Conservation (phyloP, 2,888 invertebrate species). For the Epirrhoe alternata region DNA sequence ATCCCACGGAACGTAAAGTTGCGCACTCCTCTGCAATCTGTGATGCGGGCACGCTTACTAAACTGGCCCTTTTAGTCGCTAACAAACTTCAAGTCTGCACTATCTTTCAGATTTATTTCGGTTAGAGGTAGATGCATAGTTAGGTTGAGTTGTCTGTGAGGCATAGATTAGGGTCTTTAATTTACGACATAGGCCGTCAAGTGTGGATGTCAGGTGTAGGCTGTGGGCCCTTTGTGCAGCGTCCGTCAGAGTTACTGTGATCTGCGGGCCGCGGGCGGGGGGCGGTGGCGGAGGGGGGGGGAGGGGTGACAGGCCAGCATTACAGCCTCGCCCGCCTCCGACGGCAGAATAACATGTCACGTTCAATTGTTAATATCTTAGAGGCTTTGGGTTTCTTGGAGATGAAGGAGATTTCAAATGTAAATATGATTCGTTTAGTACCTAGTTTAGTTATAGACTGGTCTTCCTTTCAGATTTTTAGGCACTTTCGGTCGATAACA, state of each 20-base stretch:
- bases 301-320: constrained; percentile 28
- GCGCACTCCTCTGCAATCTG: background rate
- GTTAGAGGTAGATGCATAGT: background rate
- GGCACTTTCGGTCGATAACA: background rate
- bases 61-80: constrained; percentile 7
- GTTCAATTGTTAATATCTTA: constrained; percentile 25
- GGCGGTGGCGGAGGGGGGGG: constrained; percentile 6
- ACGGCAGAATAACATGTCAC: constrained; percentile 25
- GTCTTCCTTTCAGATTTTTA: background rate
- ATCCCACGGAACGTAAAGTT: constrained; percentile 21
- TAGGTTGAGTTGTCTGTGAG: no score
- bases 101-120: background rate
- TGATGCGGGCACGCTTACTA: constrained; percentile 4
- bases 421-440: background rate
- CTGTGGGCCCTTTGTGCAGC: constrained; percentile 26
- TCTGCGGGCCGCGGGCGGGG: constrained; percentile 13
- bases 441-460: background rate
- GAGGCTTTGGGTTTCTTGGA: background rate
- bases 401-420: background rate
- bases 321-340: constrained; percentile 23
- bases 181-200: constrained; percentile 8
- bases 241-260: constrained; percentile 27
- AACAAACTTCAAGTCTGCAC: background rate
- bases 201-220: constrained; percentile 28
- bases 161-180: background rate